Base-by-base conservation (phyloP, 2,888 invertebrate species). In the Cryptocephalus moraei region DNA sequence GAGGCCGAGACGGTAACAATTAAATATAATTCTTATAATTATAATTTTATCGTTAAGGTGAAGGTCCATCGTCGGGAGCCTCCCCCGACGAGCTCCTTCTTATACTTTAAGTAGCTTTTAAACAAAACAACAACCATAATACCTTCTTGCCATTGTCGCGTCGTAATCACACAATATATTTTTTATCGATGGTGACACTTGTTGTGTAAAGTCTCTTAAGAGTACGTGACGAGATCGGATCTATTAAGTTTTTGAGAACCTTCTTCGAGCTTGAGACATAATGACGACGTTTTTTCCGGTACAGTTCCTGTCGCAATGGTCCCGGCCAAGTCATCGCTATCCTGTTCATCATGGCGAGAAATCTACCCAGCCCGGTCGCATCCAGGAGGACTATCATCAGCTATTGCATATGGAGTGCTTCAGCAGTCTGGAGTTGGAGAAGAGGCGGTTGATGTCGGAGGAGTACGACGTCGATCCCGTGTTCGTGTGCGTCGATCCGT, bases 321-420 rank as follows among this genome's bases (percentile, higher is more conserved):
- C 53, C 50, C 50, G 52, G 55, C 63, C 68, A 62, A 61, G 56
- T 56, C 61, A 52, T 56, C 63, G 59, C 60, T 66, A 57, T 60
- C 65, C 56, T 69, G 67, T 64, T 69, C 69, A 63, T 71, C 73
- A 64, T 72, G 71, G 69, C 72, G 73, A 72, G 73, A 73, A 70
- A 67, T 59, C 47, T 34, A 43, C 44, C 22, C 22, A 22, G 22
- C 22, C 22, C 22, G 22, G 6, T 22, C 22, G 22, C 22, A 22
- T 22, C 22, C 22, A 22, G 22, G 22, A 22, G 22, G 22, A 22
- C 22, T 22, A 22, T 22, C 22, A 22, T 22, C 22, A 22, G 22
- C 22, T 22, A 22, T 6, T 22, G 6, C 22, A 22, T 22, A 22
- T 22, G 22, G 22, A 22, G 22, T 22, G 36, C 36, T 4, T 36